A percentile compares a stretch with the other conserved stretches of the same genome.
phyloP scores from a whole-genome alignment of 2,888 invertebrate species.

The Eilema caniola region DNA sequence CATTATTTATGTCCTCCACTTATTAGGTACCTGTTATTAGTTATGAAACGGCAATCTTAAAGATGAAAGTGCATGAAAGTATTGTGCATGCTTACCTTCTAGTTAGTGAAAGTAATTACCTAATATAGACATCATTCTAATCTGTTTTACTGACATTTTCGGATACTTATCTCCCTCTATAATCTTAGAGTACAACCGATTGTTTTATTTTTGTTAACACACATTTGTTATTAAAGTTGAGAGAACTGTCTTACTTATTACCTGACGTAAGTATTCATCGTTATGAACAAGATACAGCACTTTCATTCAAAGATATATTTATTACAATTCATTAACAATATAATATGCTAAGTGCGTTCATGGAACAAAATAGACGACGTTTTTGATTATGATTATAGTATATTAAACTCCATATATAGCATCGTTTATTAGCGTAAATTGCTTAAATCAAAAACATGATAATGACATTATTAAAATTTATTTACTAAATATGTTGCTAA shows the following conservation, averaged over 20 bases:
- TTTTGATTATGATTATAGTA: conserved; percentile 30
- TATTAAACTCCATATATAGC: conserved; percentile 22
- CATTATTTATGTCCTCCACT: conserved; percentile 50
- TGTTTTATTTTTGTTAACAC: conserved; percentile 20
- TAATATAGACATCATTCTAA: conserved; percentile 54
- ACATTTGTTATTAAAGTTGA: conserved; percentile 13
- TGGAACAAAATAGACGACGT: conserved; percentile 21
- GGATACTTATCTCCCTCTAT: conserved; percentile 30
- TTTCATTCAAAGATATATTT: conserved; percentile 26
- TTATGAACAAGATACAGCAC: conserved; percentile 15
- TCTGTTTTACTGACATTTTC: conserved; percentile 51
- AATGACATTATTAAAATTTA: conserved; percentile 28
- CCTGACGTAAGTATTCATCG: conserved; percentile 12
- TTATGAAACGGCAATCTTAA: conserved; percentile 50
- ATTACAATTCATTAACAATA: conserved; percentile 20
- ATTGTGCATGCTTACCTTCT: conserved; percentile 46
- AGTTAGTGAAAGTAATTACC: conserved; percentile 57
- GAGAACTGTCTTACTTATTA: conserved; percentile 12
- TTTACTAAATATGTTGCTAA: conserved; percentile 9
- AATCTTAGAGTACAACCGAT: conserved; percentile 16
- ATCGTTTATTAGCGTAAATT: conserved; percentile 30
- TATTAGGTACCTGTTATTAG: conserved; percentile 49
- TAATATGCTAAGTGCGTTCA: conserved; percentile 22
- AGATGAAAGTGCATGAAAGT: conserved; percentile 57
- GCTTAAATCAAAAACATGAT: conserved; percentile 25